Evolutionary conservation across 1,140 invertebrate species (phyloP), one percentile per base, ranked within the genome.

Genomic region (Drosophila yakuba): DNA sequence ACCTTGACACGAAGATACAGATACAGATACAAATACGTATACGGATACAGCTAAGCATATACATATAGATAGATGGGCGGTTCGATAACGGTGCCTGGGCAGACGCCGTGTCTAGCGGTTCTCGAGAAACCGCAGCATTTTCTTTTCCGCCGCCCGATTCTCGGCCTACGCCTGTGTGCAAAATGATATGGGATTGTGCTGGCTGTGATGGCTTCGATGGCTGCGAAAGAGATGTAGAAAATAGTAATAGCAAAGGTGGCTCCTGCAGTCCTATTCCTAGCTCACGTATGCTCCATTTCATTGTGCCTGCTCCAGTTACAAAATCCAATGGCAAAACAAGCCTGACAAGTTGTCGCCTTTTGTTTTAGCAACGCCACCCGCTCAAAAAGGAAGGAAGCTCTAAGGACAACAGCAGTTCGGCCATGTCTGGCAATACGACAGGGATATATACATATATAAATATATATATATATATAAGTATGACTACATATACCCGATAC

Each of bases 121-220:
- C 64, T 88, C 89, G 54, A 88, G 84, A 66, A 88, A 88, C 52
- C 84, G 84, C 68, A 84, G 67, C 84, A 88, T 88, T 89, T 88
- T 89, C 89, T 80, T 89, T 88, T 80, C 43, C 39, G 52, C 47
- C 72, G 61, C 72, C 54, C 73, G 38, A 48, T 63, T 68, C 45
- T 51, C 55, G 60, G 67, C 48, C 75, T 48, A 50, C 54, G 51
- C 58, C 55, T 48, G 39, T 59, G 75, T 88, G 83, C 75, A 83
- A 85, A 88, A 81, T 72, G 76, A 82, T 62, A 74, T 89, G 63
- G 41, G 56, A 74, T 64, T 43, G 52, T 62, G 78, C 52, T 57
- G 69, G 48, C 10, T 32, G 32, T 47, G 63, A 64, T 74, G 61
- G 68, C 84, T 88, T 84, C 25, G 67, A 78, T 74, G 61, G 68